These are phyloP conservation scores for rat (Rattus norvegicus) DNA, from an alignment of 2,113 vertebrate species.

Conservation along the genomic window GRCr8 NC_086021.1:183931501-183932000, in stretches of 20 bases:
- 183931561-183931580: slow-evolving; percentile 6
- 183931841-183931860: slow-evolving; percentile 69
- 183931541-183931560: slow-evolving; percentile 36
- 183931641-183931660: neutral
- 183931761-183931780: neutral
- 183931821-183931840: slow-evolving; percentile 33
- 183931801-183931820: neutral
- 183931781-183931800: neutral
- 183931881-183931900: slow-evolving; percentile 79
- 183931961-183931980: neutral
- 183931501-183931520: neutral
- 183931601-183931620: neutral
- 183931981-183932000: neutral
- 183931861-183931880: slow-evolving; percentile 79
- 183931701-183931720: neutral
- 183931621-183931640: neutral
- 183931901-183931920: slow-evolving; percentile 26
- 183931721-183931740: neutral
- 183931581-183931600: neutral
- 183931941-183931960: neutral
- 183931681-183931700: neutral
- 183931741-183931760: neutral
- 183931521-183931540: neutral
- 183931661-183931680: neutral
- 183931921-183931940: slow-evolving; percentile 42